Evolutionary conservation across 2,888 invertebrate genomes (phyloP).

Genomic region (Boloria euphrosyne): DNA sequence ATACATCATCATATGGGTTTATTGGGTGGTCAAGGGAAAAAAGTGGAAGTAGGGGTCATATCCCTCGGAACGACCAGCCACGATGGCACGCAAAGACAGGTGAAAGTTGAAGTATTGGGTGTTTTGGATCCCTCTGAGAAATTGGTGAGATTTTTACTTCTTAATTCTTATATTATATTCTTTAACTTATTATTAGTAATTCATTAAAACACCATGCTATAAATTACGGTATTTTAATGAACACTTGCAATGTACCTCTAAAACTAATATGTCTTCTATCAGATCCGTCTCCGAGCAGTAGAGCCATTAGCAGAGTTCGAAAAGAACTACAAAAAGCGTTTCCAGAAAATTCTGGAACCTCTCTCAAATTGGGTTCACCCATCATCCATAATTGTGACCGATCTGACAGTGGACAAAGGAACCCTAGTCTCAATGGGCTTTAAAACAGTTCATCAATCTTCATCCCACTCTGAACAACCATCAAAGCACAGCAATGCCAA

Average conservation of each 20-base stretch:
- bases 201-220: no score
- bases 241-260: background rate
- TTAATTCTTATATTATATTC: background rate
- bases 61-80: conserved; percentile 93
- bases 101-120: conserved; percentile 94
- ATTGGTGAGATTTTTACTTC: conserved; percentile 61
- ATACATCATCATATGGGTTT: conserved; percentile 88
- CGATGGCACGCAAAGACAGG: conserved; percentile 88
- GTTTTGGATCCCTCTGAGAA: conserved; percentile 89
- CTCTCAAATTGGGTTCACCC: conserved; percentile 90
- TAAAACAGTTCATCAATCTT: conserved; percentile 87
- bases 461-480: conserved; percentile 69
- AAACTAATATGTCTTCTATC: conserved; percentile 22
- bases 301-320: conserved; percentile 91
- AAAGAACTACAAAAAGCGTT: conserved; percentile 89
- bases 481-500: conserved; percentile 85
- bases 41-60: conserved; percentile 92
- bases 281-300: conserved; percentile 90
- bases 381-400: conserved; percentile 89
- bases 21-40: conserved; percentile 87
- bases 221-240: no score
- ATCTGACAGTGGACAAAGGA: conserved; percentile 91
- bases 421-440: conserved; percentile 91
- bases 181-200: no score
- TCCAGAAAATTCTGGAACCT: conserved; percentile 91